A percentile compares a stretch with the other conserved stretches of the same genome.
Conservation (phyloP, 2,888 invertebrate genomes). For the Endotricha flammealis region DNA sequence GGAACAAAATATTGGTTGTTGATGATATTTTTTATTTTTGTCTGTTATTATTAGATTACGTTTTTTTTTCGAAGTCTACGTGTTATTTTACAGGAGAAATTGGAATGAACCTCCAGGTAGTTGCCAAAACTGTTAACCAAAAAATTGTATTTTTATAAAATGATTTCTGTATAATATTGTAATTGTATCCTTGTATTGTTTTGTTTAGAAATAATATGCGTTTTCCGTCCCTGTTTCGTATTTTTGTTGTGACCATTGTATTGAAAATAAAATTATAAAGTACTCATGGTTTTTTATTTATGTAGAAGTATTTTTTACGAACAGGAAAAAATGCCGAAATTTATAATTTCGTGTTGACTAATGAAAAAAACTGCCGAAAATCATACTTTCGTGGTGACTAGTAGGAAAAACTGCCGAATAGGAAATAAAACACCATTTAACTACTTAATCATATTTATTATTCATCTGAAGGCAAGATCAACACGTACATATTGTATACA, state of each 20-base stretch:
- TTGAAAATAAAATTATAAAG: constrained; percentile 29
- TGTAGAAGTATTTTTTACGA: background rate
- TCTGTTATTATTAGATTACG: too few relatives aligned
- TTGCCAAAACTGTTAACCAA: constrained; percentile 56
- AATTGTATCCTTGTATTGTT: constrained; percentile 27
- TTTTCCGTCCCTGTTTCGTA: constrained; percentile 58
- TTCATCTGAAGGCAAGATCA: constrained; percentile 57
- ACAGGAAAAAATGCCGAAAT: too few relatives aligned
- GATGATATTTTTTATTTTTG: too few relatives aligned
- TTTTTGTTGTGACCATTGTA: constrained; percentile 49
- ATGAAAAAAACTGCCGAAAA: too few relatives aligned
- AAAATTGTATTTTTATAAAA: constrained; percentile 51
- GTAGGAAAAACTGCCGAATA: too few relatives aligned
- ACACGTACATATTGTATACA: constrained; percentile 24
- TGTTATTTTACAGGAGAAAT: too few relatives aligned
- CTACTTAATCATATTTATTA: constrained; percentile 48
- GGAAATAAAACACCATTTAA: constrained; percentile 35
- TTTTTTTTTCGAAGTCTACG: too few relatives aligned
- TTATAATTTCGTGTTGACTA: too few relatives aligned
- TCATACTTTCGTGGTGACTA: too few relatives aligned
- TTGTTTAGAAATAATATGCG: constrained; percentile 26
- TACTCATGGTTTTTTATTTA: background rate
- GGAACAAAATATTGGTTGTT: too few relatives aligned
- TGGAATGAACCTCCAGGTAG: constrained; percentile 3
- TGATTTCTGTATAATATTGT: constrained; percentile 30